Evolutionary conservation across 1,140 invertebrate species (phyloP), one percentile per base, ranked within the genome.

Genomic region (Bombus turneri): DNA sequence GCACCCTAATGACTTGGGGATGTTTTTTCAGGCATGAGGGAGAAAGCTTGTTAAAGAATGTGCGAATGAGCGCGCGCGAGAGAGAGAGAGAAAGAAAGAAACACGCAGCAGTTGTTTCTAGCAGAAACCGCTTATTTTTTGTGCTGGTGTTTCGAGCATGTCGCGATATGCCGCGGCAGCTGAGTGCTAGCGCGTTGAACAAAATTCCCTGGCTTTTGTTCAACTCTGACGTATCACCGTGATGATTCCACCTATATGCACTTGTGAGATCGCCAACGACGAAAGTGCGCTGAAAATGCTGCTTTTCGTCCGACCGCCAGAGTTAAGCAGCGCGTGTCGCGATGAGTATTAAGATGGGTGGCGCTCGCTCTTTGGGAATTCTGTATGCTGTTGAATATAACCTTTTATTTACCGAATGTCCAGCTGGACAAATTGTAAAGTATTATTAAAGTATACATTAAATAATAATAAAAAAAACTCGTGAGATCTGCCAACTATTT

Each of bases 171-270:
- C 28, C 59, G 3, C 59, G 59, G 28, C 59, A 31, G 64, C 28
- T 13, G 43, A 37, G 3, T 25, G 4, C 8, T 15, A 12, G 13
- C 5, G 28, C 68, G 10, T 31, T 37, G 41, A 53, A 59, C 66
- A 25, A 28, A 81, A 81, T 73, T 62, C 69, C 47, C 37, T 39
- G 28, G 79, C 47, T 81, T 72, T 81, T 73, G 53, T 81, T 73
- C 31, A 41, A 3, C 22, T 53, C 31, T 37, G n/a, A 18, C 53
- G 8, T 64, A 69, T 53, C 34, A 25, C 37, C 25, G 53, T 13
- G 39, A 62, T 72, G 37, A 62, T 62, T 71, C 78, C 66, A 41
- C 18, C 25, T 28, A 12, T 43, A 13, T 13, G 47, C 57, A 39
- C 34, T 69, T 37, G 66, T 28, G 25, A 57, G 28, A 57, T 28